phyloP scores from a whole-genome alignment of 2,113 vertebrate species.

The Phaethon lepturus region DNA sequence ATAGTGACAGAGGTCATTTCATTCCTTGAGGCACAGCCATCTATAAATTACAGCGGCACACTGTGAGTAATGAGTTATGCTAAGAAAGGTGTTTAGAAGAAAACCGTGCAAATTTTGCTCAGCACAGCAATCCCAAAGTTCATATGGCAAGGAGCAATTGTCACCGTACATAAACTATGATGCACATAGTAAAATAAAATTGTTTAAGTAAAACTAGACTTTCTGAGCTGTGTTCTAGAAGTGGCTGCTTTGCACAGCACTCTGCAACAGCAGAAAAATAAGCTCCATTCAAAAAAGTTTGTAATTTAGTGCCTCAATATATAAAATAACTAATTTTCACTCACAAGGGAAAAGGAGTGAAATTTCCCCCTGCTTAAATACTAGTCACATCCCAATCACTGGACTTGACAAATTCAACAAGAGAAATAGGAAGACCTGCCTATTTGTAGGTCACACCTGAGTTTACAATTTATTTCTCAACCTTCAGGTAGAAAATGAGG shows the following conservation, averaged over 20 bases:
- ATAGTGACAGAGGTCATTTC: constrained; percentile 69
- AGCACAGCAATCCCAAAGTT: constrained; percentile 47
- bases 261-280: not conserved
- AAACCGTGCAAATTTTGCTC: constrained; percentile 44
- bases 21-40: constrained; percentile 50
- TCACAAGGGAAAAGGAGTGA: not conserved
- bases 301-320: not conserved
- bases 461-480: not conserved
- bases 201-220: constrained; percentile 11
- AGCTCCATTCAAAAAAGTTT: not conserved
- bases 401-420: not conserved
- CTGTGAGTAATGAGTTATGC: constrained; percentile 60
- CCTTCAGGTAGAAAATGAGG: not conserved
- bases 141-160: constrained; percentile 13
- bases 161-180: not conserved
- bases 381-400: not conserved
- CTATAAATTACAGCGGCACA: constrained; percentile 68
- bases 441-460: not conserved
- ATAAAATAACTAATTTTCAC: not conserved
- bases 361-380: not conserved
- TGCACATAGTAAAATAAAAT: not conserved
- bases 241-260: not conserved
- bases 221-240: not conserved
- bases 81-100: constrained; percentile 54
- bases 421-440: not conserved